Conservation (phyloP, 2,797 vertebrate species). For the Huso huso region DNA sequence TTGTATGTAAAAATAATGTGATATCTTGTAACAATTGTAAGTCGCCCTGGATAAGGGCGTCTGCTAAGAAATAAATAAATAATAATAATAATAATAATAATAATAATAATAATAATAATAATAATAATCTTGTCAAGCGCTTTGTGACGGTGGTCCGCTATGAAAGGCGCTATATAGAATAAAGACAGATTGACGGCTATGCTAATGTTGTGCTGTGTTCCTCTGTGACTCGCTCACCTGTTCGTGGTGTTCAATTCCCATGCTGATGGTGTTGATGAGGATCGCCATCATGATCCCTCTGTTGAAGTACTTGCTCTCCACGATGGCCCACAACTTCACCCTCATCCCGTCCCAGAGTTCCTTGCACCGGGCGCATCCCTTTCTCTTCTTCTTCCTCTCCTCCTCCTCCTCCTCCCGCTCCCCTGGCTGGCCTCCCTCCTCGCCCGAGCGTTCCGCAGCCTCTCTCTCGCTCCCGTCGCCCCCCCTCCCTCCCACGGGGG, state of each 20-base stretch:
- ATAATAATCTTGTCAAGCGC: no score
- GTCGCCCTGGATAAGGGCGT: no score
- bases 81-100: no score
- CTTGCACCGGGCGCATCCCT: slow-evolving; percentile 46
- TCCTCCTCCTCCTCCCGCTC: slow-evolving; percentile 51
- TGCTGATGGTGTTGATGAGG: slow-evolving; percentile 93
- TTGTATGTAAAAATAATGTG: no score
- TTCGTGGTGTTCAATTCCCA: slow-evolving; percentile 93
- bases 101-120: no score
- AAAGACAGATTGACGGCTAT: no score
- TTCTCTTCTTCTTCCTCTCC: slow-evolving; percentile 46
- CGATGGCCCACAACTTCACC: slow-evolving; percentile 81
- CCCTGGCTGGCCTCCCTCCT: slow-evolving; percentile 39
- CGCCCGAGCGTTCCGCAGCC: slow-evolving; percentile 45
- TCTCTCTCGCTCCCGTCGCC: slow-evolving; percentile 34
- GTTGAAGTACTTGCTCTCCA: slow-evolving; percentile 97
- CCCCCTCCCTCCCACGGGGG: slow-evolving; percentile 28
- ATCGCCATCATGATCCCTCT: slow-evolving; percentile 94
- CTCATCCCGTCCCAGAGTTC: slow-evolving; percentile 70
- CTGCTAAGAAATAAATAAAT: no score
- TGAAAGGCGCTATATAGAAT: no score
- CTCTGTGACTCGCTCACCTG: slow-evolving; percentile 61
- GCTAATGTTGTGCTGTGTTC: no score
- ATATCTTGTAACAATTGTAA: no score
- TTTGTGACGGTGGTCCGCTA: no score